A percentile compares a stretch with the other conserved stretches of the same genome.
Evolutionary conservation across 2,888 invertebrate species (phyloP).

Genomic region (Metacarcinus magister): DNA sequence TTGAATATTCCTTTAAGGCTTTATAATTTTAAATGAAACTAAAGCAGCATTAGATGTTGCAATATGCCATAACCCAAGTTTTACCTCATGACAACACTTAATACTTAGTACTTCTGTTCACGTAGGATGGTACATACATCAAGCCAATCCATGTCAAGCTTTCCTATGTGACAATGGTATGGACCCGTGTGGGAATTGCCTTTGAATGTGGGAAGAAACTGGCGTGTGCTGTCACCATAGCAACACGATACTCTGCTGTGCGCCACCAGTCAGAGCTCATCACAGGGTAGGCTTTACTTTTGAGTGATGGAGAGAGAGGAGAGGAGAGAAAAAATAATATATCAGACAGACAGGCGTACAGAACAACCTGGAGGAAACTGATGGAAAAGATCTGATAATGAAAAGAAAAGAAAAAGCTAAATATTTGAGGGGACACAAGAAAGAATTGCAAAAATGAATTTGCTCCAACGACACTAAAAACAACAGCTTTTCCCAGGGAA

Average conservation of each 20-base stretch:
- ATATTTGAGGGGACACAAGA: too few relatives aligned
- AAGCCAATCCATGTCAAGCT: slow-evolving; percentile 93
- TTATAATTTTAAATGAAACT: background rate
- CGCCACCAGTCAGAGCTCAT: slow-evolving; percentile 94
- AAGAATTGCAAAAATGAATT: too few relatives aligned
- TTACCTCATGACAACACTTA: background rate
- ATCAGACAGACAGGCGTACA: too few relatives aligned
- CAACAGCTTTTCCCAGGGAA: too few relatives aligned
- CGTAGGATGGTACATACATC: slow-evolving; percentile 93
- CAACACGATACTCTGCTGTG: slow-evolving; percentile 92
- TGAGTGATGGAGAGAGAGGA: too few relatives aligned
- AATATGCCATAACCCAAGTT: background rate
- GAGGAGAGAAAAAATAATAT: too few relatives aligned
- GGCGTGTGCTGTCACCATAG: slow-evolving; percentile 94
- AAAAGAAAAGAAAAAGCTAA: too few relatives aligned
- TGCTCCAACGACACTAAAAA: too few relatives aligned
- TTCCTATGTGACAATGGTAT: slow-evolving; percentile 96
- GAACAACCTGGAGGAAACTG: too few relatives aligned
- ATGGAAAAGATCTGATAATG: too few relatives aligned
- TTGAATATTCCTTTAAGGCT: background rate
- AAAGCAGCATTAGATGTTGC: background rate
- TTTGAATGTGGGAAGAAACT: slow-evolving; percentile 91
- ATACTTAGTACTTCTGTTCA: background rate
- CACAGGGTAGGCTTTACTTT: slow-evolving; percentile 87
- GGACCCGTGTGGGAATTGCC: slow-evolving; percentile 94